Conservation (phyloP, 2,888 invertebrate genomes). For the Ectemnius cavifrons region DNA sequence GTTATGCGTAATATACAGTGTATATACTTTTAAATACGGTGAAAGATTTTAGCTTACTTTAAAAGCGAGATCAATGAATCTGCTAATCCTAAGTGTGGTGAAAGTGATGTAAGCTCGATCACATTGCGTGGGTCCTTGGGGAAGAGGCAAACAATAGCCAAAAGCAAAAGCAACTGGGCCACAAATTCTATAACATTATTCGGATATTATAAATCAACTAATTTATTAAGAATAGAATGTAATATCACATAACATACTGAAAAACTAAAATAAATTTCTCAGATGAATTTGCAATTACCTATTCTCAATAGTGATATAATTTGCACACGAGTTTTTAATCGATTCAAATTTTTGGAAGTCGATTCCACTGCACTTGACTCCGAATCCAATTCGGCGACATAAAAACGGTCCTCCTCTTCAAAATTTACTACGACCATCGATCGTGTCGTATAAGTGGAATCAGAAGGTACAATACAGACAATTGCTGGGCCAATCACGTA, state of each 20-base stretch:
- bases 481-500: slow-evolving; percentile 66
- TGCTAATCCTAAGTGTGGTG: too few species aligned
- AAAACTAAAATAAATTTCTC: neutral
- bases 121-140: slow-evolving; percentile 50
- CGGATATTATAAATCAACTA: neutral
- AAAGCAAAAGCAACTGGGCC: slow-evolving; percentile 54
- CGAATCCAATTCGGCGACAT: neutral
- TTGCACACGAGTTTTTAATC: slow-evolving; percentile 45
- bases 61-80: neutral
- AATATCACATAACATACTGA: neutral
- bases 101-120: neutral
- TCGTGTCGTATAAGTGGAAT: slow-evolving; percentile 5
- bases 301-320: slow-evolving; percentile 64
- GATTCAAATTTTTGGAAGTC: neutral
- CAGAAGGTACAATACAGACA: slow-evolving; percentile 24
- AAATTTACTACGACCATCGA: slow-evolving; percentile 2
- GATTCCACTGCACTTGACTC: neutral
- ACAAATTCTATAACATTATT: slow-evolving; percentile 57
- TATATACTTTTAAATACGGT: too few species aligned
- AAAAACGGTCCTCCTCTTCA: neutral
- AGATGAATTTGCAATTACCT: slow-evolving; percentile 40
- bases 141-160: slow-evolving; percentile 59
- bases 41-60: slow-evolving; percentile 18
- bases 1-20: neutral
- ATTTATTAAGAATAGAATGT: too few species aligned